Conservation (phyloP, 2,113 vertebrate genomes). For the Taurulus bubalis region DNA sequence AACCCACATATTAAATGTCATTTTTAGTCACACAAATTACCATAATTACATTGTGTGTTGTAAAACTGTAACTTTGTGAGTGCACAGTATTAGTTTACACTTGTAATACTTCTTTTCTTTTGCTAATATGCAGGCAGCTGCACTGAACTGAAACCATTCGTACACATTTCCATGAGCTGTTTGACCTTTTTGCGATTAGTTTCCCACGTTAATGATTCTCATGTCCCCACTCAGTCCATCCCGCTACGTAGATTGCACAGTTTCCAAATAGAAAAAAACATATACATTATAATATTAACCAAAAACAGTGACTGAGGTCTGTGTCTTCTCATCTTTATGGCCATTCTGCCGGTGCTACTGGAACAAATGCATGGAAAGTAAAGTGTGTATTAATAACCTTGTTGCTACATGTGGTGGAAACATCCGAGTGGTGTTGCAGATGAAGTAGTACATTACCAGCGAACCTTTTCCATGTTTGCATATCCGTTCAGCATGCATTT, state of each 20-base stretch:
- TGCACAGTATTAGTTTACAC: neutral
- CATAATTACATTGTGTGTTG: neutral
- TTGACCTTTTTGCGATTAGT: conserved; percentile 18
- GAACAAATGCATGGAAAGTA: conserved; percentile 37
- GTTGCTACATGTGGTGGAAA: conserved; percentile 60
- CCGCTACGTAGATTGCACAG: conserved; percentile 47
- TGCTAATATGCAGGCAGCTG: neutral
- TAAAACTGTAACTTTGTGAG: neutral
- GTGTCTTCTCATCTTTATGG: conserved; percentile 30
- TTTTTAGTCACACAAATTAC: conserved; percentile 2
- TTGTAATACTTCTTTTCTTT: neutral
- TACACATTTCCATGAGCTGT: conserved; percentile 9
- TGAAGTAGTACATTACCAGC: conserved; percentile 9
- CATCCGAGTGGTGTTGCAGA: conserved; percentile 23
- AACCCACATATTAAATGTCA: neutral
- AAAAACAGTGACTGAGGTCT: conserved; percentile 52
- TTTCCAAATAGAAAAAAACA: conserved; percentile 44
- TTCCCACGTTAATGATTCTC: conserved; percentile 45
- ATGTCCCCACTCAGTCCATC: conserved; percentile 22
- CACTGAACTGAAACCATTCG: conserved; percentile 31
- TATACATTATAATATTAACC: conserved; percentile 28
- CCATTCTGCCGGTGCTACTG: conserved; percentile 26
- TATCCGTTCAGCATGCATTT: conserved; percentile 56
- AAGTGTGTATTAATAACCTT: conserved; percentile 66
- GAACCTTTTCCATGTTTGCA: conserved; percentile 20